Conservation (phyloP, 2,888 invertebrate genomes). For the Buathra laborator region DNA sequence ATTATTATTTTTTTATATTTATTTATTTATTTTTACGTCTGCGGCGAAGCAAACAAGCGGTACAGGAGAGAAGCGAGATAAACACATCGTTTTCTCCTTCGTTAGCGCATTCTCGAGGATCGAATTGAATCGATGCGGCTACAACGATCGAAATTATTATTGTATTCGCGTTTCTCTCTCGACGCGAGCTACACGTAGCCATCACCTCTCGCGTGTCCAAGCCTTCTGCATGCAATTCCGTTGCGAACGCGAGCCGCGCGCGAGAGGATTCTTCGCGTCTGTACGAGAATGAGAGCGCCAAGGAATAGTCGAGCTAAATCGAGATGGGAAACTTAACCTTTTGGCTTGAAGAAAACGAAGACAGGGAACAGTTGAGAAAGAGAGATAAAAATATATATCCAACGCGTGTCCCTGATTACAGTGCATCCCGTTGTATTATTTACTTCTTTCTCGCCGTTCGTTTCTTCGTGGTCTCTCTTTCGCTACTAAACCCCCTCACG, state of each 20-base stretch:
- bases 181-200: constrained; percentile 10
- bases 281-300: constrained; percentile 48
- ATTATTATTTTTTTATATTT: not conserved
- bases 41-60: not conserved
- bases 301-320: constrained; percentile 35
- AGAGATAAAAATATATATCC: constrained; percentile 54
- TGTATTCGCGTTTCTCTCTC: not conserved
- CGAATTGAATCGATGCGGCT: constrained; percentile 1
- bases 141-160: not conserved
- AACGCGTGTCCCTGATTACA: constrained; percentile 81
- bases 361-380: not conserved
- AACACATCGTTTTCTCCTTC: constrained; percentile 7
- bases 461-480: constrained; percentile 14
- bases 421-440: constrained; percentile 70
- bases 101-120: constrained; percentile 6
- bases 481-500: not conserved
- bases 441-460: constrained; percentile 23
- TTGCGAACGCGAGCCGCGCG: not conserved
- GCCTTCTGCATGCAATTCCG: constrained; percentile 17
- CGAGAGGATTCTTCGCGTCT: not conserved
- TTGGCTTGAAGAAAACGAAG: constrained; percentile 71
- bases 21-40: not conserved
- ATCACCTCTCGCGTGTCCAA: constrained; percentile 49
- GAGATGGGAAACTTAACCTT: constrained; percentile 76
- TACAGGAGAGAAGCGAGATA: constrained; percentile 3